phyloP scores from a whole-genome alignment of 2,797 vertebrate species.

The Peromyscus melanophrys region DNA sequence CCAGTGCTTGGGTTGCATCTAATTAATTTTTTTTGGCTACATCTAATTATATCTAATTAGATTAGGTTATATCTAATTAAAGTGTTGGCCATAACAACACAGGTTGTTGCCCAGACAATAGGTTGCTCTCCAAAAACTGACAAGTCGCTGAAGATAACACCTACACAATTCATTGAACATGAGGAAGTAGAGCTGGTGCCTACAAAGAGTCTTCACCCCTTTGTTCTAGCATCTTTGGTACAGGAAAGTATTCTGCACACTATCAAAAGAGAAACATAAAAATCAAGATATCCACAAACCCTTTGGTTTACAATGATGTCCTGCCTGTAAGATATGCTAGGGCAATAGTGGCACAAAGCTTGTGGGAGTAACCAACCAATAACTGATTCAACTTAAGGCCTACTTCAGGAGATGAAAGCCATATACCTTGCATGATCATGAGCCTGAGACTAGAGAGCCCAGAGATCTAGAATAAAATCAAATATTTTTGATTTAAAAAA shows the following conservation, averaged over 20 bases:
- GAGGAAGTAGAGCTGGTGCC: not conserved
- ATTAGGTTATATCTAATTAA: not conserved
- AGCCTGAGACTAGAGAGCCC: not conserved
- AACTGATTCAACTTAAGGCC: not conserved
- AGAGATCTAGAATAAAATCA: not conserved
- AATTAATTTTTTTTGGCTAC: too few relatives aligned
- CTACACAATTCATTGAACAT: not conserved
- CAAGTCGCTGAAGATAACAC: too few relatives aligned
- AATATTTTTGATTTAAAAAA: not conserved
- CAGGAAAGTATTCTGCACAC: not conserved
- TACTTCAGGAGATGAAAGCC: not conserved
- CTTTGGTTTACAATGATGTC: not conserved
- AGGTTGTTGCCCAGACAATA: not conserved
- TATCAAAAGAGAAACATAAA: not conserved
- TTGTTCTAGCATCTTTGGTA: not conserved
- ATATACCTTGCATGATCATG: not conserved
- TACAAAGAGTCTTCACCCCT: not conserved
- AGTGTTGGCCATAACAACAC: not conserved
- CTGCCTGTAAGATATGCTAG: not conserved
- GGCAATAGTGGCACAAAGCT: not conserved
- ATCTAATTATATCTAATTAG: too few relatives aligned
- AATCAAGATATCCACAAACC: not conserved
- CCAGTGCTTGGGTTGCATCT: not conserved
- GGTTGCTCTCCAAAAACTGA: not conserved
- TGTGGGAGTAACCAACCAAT: not conserved